Evolutionary conservation across 2,113 vertebrate genomes (phyloP), one percentile per base, ranked within the genome.

Genomic region (Sialia sialis): DNA sequence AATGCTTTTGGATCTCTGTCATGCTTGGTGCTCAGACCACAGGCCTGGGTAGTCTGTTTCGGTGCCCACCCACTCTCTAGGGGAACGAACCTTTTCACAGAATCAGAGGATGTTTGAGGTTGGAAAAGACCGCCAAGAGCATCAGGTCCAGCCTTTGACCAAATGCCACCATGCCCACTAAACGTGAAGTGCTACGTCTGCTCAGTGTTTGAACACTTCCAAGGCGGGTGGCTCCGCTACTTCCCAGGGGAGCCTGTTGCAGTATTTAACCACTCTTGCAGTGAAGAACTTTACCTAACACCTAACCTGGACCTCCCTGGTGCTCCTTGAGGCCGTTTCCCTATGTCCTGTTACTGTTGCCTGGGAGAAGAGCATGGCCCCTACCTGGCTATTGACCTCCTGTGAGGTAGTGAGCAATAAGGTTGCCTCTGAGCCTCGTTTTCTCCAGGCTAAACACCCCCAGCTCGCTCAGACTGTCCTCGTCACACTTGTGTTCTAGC

Each of bases 181-280:
- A 54, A 34, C 5, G 38, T 34, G 46, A 22, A 30, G n/a, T 39
- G 46, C 39, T 34, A 41, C 0, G 0, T 68, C 25, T 48, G 6
- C 48, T 62, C 62, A 39, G 30, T 62, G 49, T 30, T 68, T 41
- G 62, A 68, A 11, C n/a, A 10, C 8, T 68, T 14, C 16, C 34
- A 55, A n/a, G 30, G 20, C 30, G 4, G 34, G 25, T 36, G 55
- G 48, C 36, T 55, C 30, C 8, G 41, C 14, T 55, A 36, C 30
- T 76, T 48, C 30, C 20, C 13, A 30, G 34, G 20, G n/a, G 14
- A 68, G n/a, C 25, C 70, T 62, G 4, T 41, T 82, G 4, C 39
- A 41, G 16, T 22, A 3, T 10, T 8, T n/a, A 41, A 41, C 11
- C 30, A 55, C 16, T 38, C 52, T 30, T 54, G 9, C 13, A 7